Conservation (phyloP, 2,888 invertebrate genomes). For the Hydriomena furcata region DNA sequence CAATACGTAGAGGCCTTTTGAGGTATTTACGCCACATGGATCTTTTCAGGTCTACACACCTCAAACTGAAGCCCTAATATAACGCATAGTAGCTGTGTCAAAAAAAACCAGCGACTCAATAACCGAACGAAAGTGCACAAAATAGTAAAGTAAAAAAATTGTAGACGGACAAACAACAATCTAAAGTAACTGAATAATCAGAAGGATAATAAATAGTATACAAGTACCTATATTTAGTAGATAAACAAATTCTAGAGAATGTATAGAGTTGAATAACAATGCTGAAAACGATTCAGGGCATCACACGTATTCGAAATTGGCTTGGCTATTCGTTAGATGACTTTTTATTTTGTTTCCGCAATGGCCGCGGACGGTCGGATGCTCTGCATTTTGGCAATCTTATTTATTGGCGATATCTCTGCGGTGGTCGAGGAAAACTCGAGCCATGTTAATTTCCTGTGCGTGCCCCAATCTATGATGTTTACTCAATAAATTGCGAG, state of each 20-base stretch:
- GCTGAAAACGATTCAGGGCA: background rate
- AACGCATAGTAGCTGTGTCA: no score
- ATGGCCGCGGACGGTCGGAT: constrained; percentile 44
- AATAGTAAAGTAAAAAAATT: no score
- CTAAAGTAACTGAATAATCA: no score
- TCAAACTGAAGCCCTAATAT: no score
- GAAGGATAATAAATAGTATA: no score
- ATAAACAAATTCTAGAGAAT: background rate
- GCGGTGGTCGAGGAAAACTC: constrained; percentile 65
- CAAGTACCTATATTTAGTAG: no score
- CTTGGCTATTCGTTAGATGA: constrained; percentile 33
- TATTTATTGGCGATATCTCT: constrained; percentile 74
- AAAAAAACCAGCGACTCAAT: no score
- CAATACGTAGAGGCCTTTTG: no score
- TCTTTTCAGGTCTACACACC: no score
- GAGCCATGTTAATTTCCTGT: constrained; percentile 80
- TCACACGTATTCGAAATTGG: constrained; percentile 10
- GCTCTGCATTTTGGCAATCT: constrained; percentile 72
- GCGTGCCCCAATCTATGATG: constrained; percentile 44
- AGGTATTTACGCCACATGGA: no score
- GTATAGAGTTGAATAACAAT: background rate
- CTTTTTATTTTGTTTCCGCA: constrained; percentile 69
- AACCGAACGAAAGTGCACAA: no score
- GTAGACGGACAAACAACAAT: no score
- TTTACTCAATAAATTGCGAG: constrained; percentile 40